A percentile compares a stretch with the other conserved stretches of the same genome.
These are phyloP conservation scores for Brachionus koreanus DNA, from an alignment of 1,140 invertebrate species.

Conservation along the genomic window DNA sequence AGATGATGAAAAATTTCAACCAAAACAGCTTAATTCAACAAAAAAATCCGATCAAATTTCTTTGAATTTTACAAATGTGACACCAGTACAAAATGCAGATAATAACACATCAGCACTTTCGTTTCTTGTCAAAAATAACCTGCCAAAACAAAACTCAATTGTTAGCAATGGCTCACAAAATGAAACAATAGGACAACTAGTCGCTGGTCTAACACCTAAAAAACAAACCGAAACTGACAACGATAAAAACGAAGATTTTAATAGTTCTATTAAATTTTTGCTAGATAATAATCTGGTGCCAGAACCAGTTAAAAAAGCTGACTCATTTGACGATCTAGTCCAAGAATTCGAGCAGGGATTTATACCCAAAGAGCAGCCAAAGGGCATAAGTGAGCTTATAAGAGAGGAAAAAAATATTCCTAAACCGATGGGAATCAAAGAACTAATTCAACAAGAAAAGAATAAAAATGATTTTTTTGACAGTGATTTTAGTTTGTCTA, in stretches of 20 bases:
- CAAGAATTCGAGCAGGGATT: background rate
- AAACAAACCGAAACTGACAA: background rate
- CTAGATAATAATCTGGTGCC: background rate
- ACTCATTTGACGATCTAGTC: constrained; percentile 1
- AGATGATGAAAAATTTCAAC: constrained; percentile 24
- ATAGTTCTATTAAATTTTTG: constrained; percentile 26
- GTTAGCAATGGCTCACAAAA: background rate
- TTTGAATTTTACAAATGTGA: constrained; percentile 28
- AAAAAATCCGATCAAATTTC: constrained; percentile 25
- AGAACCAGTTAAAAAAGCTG: background rate
- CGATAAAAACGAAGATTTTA: constrained; percentile 7
- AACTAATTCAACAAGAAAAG: background rate
- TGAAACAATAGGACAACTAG: background rate
- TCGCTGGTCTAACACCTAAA: background rate
- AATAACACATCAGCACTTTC: background rate
- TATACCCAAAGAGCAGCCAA: background rate
- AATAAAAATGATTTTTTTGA: constrained; percentile 9
- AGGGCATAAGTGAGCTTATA: background rate
- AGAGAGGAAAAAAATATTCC: background rate
- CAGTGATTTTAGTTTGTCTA: background rate
- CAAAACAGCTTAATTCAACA: background rate
- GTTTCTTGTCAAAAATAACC: constrained; percentile 26
- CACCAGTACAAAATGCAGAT: background rate
- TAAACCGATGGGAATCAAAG: background rate
- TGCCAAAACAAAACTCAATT: constrained; percentile 3